These are phyloP conservation scores for Sandelia bainsii DNA, from an alignment of 2,797 vertebrate genomes.

Conservation along the genomic window DNA sequence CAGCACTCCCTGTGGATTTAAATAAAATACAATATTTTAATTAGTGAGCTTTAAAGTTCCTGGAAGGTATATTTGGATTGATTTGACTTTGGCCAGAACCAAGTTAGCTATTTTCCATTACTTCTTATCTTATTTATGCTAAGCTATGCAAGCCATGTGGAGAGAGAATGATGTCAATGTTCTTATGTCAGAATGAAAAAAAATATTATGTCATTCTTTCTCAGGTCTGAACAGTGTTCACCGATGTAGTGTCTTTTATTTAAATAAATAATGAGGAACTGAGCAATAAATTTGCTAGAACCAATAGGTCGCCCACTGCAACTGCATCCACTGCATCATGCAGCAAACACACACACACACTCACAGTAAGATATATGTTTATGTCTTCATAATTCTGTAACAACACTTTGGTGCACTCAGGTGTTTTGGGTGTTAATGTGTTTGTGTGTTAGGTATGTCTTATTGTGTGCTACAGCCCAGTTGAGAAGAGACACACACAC, in stretches of 20 bases:
- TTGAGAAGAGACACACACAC: slow-evolving; percentile 19
- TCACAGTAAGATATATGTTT: slow-evolving; percentile 6
- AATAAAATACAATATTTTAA: background rate
- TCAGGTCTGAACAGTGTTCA: slow-evolving; percentile 21
- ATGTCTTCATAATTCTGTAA: slow-evolving; percentile 47
- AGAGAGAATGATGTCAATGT: background rate
- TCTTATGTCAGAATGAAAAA: background rate
- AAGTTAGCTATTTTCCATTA: too few species aligned
- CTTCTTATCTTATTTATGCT: too few species aligned
- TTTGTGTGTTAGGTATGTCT: slow-evolving; percentile 3
- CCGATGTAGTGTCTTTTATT: slow-evolving; percentile 34
- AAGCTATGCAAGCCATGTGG: too few species aligned
- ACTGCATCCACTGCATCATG: slow-evolving; percentile 36
- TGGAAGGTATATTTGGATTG: background rate
- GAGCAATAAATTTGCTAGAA: slow-evolving; percentile 19
- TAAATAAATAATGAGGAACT: slow-evolving; percentile 43
- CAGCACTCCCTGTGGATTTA: too few species aligned
- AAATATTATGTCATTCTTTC: background rate
- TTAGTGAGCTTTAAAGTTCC: background rate
- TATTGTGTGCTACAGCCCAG: slow-evolving; percentile 16
- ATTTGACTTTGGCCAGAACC: too few species aligned
- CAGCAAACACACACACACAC: slow-evolving; percentile 12
- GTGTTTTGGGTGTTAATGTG: slow-evolving; percentile 23
- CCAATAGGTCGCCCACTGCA: slow-evolving; percentile 44
- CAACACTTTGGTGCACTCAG: slow-evolving; percentile 20